These are phyloP conservation scores for Semnornis frantzii DNA, from an alignment of 2,113 vertebrate genomes.

Conservation along the genomic window DNA sequence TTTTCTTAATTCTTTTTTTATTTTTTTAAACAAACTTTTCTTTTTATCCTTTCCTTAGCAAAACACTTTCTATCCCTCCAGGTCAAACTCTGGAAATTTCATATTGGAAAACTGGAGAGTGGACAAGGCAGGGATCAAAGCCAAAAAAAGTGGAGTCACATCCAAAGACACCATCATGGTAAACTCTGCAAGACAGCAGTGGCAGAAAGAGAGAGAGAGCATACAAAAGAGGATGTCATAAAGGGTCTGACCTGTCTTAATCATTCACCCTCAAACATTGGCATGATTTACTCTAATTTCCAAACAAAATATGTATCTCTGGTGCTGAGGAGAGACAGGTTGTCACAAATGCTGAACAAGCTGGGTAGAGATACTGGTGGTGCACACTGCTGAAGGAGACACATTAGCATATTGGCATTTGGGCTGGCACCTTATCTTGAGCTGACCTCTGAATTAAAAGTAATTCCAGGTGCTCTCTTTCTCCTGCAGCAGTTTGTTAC, in stretches of 20 bases:
- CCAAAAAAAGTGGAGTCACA: neutral
- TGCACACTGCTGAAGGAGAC: neutral
- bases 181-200: rapidly evolving
- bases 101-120: neutral
- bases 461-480: neutral
- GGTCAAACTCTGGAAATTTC: neutral
- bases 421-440: neutral
- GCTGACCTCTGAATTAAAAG: constrained; percentile 34
- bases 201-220: neutral
- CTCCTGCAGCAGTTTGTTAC: neutral
- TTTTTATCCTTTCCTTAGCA: neutral
- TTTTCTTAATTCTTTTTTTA: too few relatives aligned
- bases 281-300: neutral
- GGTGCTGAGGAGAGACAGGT: neutral
- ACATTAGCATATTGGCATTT: constrained; percentile 64
- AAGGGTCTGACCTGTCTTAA: neutral
- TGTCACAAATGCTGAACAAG: constrained; percentile 15
- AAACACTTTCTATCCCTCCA: neutral
- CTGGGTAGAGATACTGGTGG: neutral
- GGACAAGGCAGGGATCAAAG: neutral
- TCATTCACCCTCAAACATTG: neutral
- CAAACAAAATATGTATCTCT: constrained; percentile 31
- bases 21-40: neutral
- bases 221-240: rapidly evolving
- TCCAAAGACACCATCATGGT: neutral